Conservation (phyloP, 2,113 vertebrate species). For the Scophthalmus maximus region DNA sequence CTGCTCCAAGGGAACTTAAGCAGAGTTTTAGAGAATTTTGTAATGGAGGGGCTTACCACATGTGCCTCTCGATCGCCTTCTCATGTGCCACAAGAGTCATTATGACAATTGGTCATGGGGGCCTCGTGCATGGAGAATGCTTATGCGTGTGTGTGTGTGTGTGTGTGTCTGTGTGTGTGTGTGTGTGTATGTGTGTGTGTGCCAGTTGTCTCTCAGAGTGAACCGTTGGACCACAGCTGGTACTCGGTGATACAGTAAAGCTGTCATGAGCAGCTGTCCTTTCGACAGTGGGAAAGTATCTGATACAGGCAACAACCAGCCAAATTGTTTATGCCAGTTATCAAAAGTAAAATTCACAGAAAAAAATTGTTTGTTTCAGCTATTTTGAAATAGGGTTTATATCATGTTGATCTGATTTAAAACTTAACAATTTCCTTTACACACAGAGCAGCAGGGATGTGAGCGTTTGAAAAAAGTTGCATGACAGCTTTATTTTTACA, state of each 20-base stretch:
- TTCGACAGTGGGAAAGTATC: constrained; percentile 44
- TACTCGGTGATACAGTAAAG: constrained; percentile 40
- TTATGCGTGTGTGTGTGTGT: constrained; percentile 20
- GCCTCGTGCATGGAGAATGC: constrained; percentile 23
- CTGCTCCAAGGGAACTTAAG: neutral
- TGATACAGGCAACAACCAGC: constrained; percentile 13
- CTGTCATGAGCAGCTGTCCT: constrained; percentile 60
- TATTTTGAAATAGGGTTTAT: too few species aligned
- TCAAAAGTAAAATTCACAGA: neutral
- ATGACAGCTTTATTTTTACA: neutral
- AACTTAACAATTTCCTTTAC: too few species aligned
- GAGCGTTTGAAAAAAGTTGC: neutral
- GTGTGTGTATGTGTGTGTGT: constrained; percentile 21
- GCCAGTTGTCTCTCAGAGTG: constrained; percentile 43
- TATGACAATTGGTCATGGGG: constrained; percentile 44
- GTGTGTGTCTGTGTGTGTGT: constrained; percentile 25
- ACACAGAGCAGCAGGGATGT: neutral
- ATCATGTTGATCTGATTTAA: too few species aligned
- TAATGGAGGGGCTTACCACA: neutral
- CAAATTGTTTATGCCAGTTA: constrained; percentile 13
- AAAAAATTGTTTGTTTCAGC: too few species aligned
- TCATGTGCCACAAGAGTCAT: constrained; percentile 18
- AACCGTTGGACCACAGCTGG: constrained; percentile 68
- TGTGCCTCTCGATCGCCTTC: neutral
- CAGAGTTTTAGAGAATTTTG: neutral